A percentile compares a stretch with the other conserved stretches of the same genome.
Evolutionary conservation across 2,797 vertebrate species (phyloP).

Genomic region (Pogoniulus pusillus): DNA sequence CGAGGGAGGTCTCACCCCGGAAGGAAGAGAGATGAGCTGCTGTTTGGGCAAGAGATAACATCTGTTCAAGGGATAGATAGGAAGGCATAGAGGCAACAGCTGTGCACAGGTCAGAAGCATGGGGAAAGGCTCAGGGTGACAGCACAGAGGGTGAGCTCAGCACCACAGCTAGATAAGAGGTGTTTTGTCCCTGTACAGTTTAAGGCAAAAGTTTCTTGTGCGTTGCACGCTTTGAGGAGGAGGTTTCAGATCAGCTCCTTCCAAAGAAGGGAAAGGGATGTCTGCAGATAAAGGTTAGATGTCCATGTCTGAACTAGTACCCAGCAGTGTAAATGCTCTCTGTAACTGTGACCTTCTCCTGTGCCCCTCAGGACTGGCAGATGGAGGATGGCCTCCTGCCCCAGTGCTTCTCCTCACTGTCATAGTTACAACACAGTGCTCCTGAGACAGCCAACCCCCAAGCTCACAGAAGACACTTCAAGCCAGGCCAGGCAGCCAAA

Average conservation of each 20-base stretch:
- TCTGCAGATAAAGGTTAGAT: neutral
- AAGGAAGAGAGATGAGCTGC: neutral
- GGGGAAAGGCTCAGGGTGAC: neutral
- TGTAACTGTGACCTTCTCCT: rapidly evolving
- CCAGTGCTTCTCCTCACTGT: rapidly evolving
- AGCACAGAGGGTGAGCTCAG: neutral
- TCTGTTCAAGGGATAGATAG: rapidly evolving
- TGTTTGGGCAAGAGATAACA: rapidly evolving
- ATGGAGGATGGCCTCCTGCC: neutral
- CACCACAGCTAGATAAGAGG: neutral
- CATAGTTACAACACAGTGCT: rapidly evolving
- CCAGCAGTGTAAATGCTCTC: neutral
- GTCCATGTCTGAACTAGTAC: neutral
- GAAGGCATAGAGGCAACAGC: neutral
- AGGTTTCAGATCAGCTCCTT: neutral
- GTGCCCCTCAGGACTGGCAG: neutral
- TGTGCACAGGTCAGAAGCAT: rapidly evolving
- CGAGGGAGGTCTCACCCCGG: rapidly evolving
- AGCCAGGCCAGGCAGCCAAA: neutral
- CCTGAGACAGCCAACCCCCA: rapidly evolving
- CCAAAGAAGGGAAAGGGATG: neutral
- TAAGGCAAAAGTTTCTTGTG: neutral
- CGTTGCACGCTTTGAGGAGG: rapidly evolving
- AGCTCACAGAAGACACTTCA: rapidly evolving
- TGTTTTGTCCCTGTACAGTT: rapidly evolving